phyloP scores from a whole-genome alignment of 53 echinoderm and acorn worm species.

The Arbacia lixula region DNA sequence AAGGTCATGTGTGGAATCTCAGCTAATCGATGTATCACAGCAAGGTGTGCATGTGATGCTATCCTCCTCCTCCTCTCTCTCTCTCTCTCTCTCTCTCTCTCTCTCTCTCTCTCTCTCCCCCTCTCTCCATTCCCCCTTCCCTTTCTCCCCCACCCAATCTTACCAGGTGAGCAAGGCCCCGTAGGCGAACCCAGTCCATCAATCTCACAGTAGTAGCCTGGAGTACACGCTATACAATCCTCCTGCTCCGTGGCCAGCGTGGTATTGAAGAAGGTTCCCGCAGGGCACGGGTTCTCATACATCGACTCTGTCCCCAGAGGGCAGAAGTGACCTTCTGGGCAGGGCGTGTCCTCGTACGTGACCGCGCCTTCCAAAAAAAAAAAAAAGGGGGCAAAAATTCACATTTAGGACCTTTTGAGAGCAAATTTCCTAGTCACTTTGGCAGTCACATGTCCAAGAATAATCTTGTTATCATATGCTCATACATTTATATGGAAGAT shows the following conservation, averaged over 20 bases:
- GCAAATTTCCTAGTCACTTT: too few species aligned
- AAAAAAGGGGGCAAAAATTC: background rate
- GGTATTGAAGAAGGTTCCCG: slow-evolving; percentile 84
- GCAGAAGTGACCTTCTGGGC: slow-evolving; percentile 90
- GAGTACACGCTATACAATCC: slow-evolving; percentile 87
- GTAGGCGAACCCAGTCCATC: slow-evolving; percentile 85
- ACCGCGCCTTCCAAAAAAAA: slow-evolving; percentile 66
- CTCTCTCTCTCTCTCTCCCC: too few species aligned
- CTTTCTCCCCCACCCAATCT: too few species aligned
- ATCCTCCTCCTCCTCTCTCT: too few species aligned
- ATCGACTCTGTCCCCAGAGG: slow-evolving; percentile 75
- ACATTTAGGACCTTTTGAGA: background rate
- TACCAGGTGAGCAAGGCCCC: slow-evolving; percentile 81
- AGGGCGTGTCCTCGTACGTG: slow-evolving; percentile 81
- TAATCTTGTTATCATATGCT: too few species aligned
- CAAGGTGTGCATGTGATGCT: too few species aligned
- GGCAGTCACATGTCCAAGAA: too few species aligned
- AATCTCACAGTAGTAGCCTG: slow-evolving; percentile 85
- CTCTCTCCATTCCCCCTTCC: too few species aligned
- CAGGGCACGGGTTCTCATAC: slow-evolving; percentile 88
- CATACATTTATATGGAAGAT: too few species aligned
- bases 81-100: too few species aligned
- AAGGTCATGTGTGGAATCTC: too few species aligned
- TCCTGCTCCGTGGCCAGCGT: slow-evolving; percentile 72
- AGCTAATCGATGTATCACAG: too few species aligned